A percentile compares a stretch with the other conserved stretches of the same genome.
Evolutionary conservation across 1,140 invertebrate species (phyloP).

Genomic region (Sogatella furcifera): DNA sequence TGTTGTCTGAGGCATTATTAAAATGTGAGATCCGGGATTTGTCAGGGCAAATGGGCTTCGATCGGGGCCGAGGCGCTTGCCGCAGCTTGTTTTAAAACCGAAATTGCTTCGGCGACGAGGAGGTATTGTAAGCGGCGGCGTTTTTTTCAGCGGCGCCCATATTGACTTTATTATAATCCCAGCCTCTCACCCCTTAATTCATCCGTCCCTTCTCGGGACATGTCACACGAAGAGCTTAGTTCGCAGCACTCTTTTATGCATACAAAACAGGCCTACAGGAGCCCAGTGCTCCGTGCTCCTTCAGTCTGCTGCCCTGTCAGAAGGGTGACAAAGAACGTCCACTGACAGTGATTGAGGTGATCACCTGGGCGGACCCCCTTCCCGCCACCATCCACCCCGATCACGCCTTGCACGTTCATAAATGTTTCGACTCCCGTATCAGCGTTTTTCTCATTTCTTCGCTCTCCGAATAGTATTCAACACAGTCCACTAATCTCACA

Average conservation of each 20-base stretch:
- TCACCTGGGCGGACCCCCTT: not conserved
- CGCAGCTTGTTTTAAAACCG: conserved; percentile 2
- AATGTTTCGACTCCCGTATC: too few species aligned
- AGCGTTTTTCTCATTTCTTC: too few species aligned
- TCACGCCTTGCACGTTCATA: not conserved
- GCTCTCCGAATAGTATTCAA: too few species aligned
- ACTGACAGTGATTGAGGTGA: conserved; percentile 1
- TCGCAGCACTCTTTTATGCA: not conserved
- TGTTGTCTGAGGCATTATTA: conserved; percentile 3
- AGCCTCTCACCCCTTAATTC: conserved; percentile 2
- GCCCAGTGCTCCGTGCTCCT: too few species aligned
- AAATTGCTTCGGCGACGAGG: not conserved
- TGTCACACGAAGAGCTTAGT: not conserved
- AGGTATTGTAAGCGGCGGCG: not conserved
- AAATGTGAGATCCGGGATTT: conserved; percentile 1
- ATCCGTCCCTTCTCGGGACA: not conserved
- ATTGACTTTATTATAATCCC: conserved; percentile 4
- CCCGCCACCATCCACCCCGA: not conserved
- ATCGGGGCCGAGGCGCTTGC: not conserved
- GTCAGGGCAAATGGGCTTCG: conserved; percentile 2
- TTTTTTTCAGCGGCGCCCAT: not conserved
- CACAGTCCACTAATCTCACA: too few species aligned
- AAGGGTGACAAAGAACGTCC: not conserved
- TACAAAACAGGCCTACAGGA: not conserved
- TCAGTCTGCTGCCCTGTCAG: not conserved